Conservation (phyloP, 2,888 invertebrate species). For the Spisula solida region DNA sequence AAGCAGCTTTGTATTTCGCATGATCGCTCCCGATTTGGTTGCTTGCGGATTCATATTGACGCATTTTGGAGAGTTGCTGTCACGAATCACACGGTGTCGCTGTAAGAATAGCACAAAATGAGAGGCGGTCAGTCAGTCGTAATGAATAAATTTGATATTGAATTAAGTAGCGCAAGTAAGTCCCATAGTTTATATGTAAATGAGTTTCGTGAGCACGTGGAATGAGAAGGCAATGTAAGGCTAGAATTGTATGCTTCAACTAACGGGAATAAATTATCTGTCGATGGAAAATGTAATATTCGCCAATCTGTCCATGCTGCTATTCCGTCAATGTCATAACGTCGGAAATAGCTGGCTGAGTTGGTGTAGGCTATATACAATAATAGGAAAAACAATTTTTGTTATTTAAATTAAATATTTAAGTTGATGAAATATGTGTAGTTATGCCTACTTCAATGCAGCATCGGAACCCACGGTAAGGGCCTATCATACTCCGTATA, state of each 20-base stretch:
- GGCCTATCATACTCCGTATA: no score
- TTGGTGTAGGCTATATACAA: no score
- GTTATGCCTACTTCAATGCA: no score
- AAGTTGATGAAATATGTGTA: no score
- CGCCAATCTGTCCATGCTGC: background rate
- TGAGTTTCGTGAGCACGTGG: conserved; percentile 25
- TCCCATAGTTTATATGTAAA: conserved; percentile 49
- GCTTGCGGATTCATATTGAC: conserved; percentile 33
- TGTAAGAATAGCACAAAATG: conserved; percentile 35
- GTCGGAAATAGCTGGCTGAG: background rate
- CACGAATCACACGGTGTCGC: conserved; percentile 22
- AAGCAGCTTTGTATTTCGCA: background rate
- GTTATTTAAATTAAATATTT: no score
- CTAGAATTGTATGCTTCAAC: conserved; percentile 7
- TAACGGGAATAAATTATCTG: conserved; percentile 22
- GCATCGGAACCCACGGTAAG: no score
- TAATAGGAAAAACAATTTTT: no score
- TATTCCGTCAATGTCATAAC: background rate
- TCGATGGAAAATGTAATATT: background rate
- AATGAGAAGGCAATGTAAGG: conserved; percentile 8
- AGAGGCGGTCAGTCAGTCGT: conserved; percentile 44
- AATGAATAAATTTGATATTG: conserved; percentile 61
- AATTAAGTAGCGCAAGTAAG: conserved; percentile 31
- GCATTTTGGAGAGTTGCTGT: background rate
- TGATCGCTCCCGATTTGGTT: conserved; percentile 9